Evolutionary conservation across 1,140 invertebrate species (phyloP).

Genomic region (Anastrepha obliqua): DNA sequence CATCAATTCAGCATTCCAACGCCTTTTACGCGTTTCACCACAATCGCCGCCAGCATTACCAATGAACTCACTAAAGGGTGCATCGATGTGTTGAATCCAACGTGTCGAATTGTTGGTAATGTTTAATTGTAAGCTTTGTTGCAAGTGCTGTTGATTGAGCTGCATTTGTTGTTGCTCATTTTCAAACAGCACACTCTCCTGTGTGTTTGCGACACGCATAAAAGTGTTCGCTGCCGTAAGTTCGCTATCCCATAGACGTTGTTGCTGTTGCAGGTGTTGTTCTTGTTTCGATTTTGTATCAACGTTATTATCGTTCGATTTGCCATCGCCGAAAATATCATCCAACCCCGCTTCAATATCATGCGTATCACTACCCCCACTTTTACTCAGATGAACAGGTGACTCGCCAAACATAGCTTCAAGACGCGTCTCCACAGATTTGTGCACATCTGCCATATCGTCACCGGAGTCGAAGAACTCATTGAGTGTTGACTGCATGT

Average conservation of each 20-base stretch:
- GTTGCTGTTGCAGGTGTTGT: conserved; percentile 22
- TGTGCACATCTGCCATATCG: conserved; percentile 65
- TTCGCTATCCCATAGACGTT: conserved; percentile 64
- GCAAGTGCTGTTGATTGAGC: conserved; percentile 31
- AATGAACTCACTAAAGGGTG: conserved; percentile 69
- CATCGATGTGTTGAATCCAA: conserved; percentile 72
- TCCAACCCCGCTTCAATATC: conserved; percentile 72
- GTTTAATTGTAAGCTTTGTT: conserved; percentile 45
- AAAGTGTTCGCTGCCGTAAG: conserved; percentile 59
- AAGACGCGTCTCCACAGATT: conserved; percentile 71
- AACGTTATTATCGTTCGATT: conserved; percentile 58
- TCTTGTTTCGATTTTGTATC: conserved; percentile 19
- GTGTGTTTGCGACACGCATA: conserved; percentile 48
- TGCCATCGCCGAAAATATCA: conserved; percentile 71
- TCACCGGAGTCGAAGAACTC: conserved; percentile 71
- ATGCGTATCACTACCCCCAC: conserved; percentile 63
- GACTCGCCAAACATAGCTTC: conserved; percentile 74
- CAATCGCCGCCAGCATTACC: conserved; percentile 58
- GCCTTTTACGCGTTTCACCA: conserved; percentile 62
- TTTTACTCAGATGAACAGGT: conserved; percentile 69
- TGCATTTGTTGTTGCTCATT: conserved; percentile 55
- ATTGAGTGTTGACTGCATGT: conserved; percentile 67
- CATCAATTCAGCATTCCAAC: conserved; percentile 71
- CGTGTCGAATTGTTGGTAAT: conserved; percentile 58
- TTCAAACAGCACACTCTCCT: conserved; percentile 58